Percentiles rank a stretch among this genome's conserved stretches.
Conservation (phyloP, 1,140 invertebrate genomes). For the Triops cancriformis region DNA sequence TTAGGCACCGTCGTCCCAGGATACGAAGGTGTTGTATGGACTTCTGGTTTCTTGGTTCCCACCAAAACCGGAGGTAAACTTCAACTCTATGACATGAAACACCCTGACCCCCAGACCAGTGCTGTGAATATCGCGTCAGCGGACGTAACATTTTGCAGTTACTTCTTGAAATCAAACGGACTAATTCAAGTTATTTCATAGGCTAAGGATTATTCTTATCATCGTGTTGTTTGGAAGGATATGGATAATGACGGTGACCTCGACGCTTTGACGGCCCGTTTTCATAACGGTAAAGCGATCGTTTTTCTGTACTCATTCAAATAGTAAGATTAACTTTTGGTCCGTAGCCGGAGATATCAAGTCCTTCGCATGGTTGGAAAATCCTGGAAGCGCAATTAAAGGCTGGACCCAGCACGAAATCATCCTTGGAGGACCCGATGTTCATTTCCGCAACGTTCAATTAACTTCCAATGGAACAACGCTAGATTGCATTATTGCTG, state of each 20-base stretch:
- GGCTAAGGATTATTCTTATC: constrained; percentile 40
- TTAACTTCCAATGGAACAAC: constrained; percentile 33
- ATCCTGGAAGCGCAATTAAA: constrained; percentile 34
- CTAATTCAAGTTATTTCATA: constrained; percentile 15
- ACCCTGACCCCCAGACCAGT: constrained; percentile 30
- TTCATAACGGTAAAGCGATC: constrained; percentile 29
- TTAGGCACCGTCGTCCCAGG: constrained; percentile 30
- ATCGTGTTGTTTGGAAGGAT: constrained; percentile 41
- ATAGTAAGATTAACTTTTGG: neutral
- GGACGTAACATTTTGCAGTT: constrained; percentile 30
- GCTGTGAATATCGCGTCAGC: constrained; percentile 36
- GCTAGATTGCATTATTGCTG: constrained; percentile 37
- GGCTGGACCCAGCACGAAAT: constrained; percentile 38
- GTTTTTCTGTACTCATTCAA: neutral
- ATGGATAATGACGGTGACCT: constrained; percentile 42
- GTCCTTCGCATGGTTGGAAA: constrained; percentile 39
- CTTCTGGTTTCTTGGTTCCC: constrained; percentile 42
- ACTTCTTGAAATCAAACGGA: neutral
- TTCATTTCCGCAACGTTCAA: constrained; percentile 36
- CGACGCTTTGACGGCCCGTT: constrained; percentile 40
- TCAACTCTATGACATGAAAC: constrained; percentile 37
- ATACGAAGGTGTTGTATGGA: constrained; percentile 35
- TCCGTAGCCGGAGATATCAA: constrained; percentile 30
- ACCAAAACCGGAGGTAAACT: constrained; percentile 39
- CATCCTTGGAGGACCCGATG: constrained; percentile 36